Base-by-base conservation (phyloP, 2,113 vertebrate genomes). In the Hyla sarda region DNA sequence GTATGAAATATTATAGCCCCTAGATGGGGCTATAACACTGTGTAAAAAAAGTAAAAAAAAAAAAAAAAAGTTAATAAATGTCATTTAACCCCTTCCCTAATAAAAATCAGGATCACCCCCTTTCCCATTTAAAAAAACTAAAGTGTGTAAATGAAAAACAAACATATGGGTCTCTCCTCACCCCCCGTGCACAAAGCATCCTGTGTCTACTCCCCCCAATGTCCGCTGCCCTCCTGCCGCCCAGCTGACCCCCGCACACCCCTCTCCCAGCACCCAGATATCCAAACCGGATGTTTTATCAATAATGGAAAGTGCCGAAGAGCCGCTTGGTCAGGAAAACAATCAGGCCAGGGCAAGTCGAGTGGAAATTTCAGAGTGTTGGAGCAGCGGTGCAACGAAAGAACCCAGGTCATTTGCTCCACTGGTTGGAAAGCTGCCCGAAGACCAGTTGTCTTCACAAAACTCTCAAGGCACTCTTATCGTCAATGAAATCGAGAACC, bases 221-320 rank as follows among this genome's bases (percentile, higher is more conserved):
- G 76, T 75, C 74, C 75, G 6, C 19, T 17, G 83, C 69, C 34
- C 82, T 52, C 30, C 82, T 52, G 47, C 32, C 67, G 19, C 34
- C 54, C 72, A 45, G 54, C 28, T 41, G 58, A 37, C 13, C 56
- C n/a, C 28, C 67, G 67, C 67, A 32, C 83, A 77, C 23, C 45
- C 72, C 86, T 47, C 32, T 73, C 50, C 37, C 73, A 47, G 76
- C 32, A 72, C 79, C 32, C n/a, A 37, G 48, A 45, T 87, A n/a
- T 21, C 87, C 28, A 82, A 56, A 12, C 83, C 85, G 5, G 77
- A 41, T 34, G 45, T 87, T n/a, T 74, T 82, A 56, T 67, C 82
- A 8, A 86, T 88, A 79, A 88, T 87, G 72, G 88, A 88, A 87
- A 88, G 50, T 11, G 83, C 72, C 14, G 88, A 88, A 28, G 78